Evolutionary conservation across 1,140 invertebrate species (phyloP).

Genomic region (Frieseomelitta varia): DNA sequence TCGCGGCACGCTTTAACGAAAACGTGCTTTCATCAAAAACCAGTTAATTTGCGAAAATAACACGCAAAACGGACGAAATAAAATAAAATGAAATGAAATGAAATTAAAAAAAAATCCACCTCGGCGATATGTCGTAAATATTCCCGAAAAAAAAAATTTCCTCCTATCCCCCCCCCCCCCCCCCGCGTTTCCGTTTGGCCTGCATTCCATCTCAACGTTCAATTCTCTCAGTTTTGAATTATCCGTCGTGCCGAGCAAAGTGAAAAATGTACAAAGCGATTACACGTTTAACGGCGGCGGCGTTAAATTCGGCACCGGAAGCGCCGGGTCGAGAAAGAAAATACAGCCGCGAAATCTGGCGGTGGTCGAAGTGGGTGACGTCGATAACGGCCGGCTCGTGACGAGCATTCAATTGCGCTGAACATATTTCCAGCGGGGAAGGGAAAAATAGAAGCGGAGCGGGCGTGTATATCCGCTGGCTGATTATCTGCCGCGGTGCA

Average conservation of each 20-base stretch:
- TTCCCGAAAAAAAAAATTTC: not conserved
- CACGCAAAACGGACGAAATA: not conserved
- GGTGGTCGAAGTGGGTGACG: not conserved
- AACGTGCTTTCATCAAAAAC: not conserved
- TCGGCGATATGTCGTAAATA: not conserved
- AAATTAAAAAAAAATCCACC: not conserved
- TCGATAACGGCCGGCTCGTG: slow-evolving; percentile 6
- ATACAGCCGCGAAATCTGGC: not conserved
- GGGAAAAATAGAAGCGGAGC: not conserved
- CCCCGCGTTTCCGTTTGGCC: no score
- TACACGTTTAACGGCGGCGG: not conserved
- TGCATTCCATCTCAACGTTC: not conserved
- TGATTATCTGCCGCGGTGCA: slow-evolving; percentile 38
- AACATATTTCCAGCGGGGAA: not conserved
- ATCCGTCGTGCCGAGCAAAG: no score
- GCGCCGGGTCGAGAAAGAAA: not conserved
- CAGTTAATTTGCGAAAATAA: not conserved
- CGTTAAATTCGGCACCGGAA: not conserved
- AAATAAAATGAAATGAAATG: not conserved
- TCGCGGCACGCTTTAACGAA: not conserved
- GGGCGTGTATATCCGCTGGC: slow-evolving; percentile 13
- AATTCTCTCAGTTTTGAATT: not conserved
- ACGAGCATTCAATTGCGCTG: slow-evolving; percentile 31
- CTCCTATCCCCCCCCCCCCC: not conserved
- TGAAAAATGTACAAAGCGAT: not conserved